phyloP scores from a whole-genome alignment of 2,888 invertebrate genomes.

The Girardia tigrina region DNA sequence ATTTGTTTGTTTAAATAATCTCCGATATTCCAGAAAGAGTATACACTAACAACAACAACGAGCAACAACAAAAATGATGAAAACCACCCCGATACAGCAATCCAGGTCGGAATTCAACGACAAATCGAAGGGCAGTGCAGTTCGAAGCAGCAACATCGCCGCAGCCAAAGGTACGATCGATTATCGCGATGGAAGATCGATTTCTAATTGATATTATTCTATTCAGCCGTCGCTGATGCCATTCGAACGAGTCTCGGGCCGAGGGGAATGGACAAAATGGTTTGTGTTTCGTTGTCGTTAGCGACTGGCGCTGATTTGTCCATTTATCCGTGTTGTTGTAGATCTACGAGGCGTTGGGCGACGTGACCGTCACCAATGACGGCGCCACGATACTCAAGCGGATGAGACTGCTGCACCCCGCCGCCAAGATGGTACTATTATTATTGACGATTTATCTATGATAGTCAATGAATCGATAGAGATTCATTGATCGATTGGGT shows the following conservation, averaged over 20 bases:
- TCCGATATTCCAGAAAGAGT: no score
- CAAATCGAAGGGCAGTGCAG: slow-evolving; percentile 72
- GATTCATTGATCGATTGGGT: no score
- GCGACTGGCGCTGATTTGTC: not conserved
- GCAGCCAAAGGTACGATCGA: slow-evolving; percentile 75
- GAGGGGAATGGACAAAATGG: slow-evolving; percentile 99
- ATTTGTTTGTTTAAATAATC: no score
- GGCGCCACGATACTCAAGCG: slow-evolving; percentile 97
- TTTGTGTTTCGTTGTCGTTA: slow-evolving; percentile 47
- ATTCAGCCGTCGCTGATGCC: slow-evolving; percentile 90
- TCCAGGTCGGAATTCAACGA: slow-evolving; percentile 51
- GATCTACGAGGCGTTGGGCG: slow-evolving; percentile 85
- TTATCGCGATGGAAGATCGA: not conserved
- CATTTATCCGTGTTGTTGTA: not conserved
- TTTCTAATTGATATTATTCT: slow-evolving; percentile 41
- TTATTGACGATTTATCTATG: not conserved
- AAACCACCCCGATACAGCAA: no score
- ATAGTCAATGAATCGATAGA: not conserved
- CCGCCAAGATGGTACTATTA: slow-evolving; percentile 67
- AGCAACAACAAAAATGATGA: no score
- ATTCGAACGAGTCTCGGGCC: slow-evolving; percentile 95
- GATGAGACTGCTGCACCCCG: slow-evolving; percentile 94
- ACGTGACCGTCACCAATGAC: slow-evolving; percentile 98
- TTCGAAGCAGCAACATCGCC: slow-evolving; percentile 81
- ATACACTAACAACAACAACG: no score